Evolutionary conservation across 2,888 invertebrate genomes (phyloP).

Genomic region (Eueremaeus valkanovi): DNA sequence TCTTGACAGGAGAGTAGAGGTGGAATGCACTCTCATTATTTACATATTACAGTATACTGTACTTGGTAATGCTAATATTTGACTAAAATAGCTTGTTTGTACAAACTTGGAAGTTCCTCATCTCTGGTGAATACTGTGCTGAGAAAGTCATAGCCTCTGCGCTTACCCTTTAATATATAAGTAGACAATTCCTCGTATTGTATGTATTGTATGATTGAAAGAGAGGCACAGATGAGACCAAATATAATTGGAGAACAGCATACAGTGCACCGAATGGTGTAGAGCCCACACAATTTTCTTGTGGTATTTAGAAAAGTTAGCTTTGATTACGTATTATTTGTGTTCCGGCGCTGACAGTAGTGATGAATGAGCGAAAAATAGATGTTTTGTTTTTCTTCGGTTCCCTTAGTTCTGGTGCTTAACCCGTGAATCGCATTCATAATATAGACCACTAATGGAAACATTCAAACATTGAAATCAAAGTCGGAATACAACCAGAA

Average conservation of each 20-base stretch:
- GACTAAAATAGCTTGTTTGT: too few species aligned
- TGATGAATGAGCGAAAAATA: constrained; percentile 9
- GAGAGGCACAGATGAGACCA: background rate
- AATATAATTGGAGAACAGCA: too few species aligned
- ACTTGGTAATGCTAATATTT: too few species aligned
- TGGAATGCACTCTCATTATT: background rate
- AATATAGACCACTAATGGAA: background rate
- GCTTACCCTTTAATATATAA: background rate
- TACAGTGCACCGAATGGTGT: too few species aligned
- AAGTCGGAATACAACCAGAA: background rate
- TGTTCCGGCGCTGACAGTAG: background rate
- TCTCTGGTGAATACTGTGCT: too few species aligned
- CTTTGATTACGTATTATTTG: constrained; percentile 6
- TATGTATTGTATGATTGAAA: too few species aligned
- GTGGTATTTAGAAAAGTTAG: background rate
- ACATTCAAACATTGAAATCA: background rate
- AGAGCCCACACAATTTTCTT: constrained; percentile 9
- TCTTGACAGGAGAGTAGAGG: background rate
- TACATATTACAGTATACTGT: too few species aligned
- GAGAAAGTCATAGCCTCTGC: too few species aligned
- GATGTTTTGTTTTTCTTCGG: background rate
- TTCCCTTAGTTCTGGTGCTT: background rate
- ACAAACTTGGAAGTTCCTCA: too few species aligned
- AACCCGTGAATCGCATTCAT: background rate
- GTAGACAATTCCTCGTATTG: background rate